Percentiles rank a stretch among this genome's conserved stretches.
These are phyloP conservation scores for Choristoneura rosaceana DNA, from an alignment of 2,888 invertebrate genomes.

Conservation along the genomic window DNA sequence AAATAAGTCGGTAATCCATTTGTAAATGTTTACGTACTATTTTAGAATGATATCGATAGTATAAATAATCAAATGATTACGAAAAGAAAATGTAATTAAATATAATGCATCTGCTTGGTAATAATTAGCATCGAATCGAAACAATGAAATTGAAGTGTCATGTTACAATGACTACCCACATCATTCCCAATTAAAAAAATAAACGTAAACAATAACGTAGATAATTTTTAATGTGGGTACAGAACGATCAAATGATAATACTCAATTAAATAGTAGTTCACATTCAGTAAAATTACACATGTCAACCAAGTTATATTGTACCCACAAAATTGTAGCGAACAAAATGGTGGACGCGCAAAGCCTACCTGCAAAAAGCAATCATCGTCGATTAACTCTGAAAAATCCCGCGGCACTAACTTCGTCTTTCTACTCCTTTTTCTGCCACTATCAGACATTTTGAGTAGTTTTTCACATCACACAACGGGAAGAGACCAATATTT, in stretches of 20 bases:
- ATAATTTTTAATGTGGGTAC: not conserved
- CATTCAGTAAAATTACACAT: constrained; percentile 22
- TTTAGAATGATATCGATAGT: not conserved
- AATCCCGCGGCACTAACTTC: constrained; percentile 55
- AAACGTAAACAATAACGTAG: not conserved
- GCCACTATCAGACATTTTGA: constrained; percentile 33
- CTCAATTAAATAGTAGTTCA: not conserved
- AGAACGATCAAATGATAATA: not conserved
- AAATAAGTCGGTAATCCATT: not conserved
- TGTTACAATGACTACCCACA: constrained; percentile 12
- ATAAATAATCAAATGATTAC: not conserved
- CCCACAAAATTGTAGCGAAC: constrained; percentile 38
- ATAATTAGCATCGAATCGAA: not conserved
- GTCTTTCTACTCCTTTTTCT: constrained; percentile 55
- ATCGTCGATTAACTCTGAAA: constrained; percentile 48
- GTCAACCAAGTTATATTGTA: constrained; percentile 36
- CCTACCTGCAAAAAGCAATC: constrained; percentile 51
- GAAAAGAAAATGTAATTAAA: too few relatives aligned
- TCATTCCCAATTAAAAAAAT: not conserved
- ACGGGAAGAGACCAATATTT: not conserved
- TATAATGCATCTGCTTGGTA: not conserved
- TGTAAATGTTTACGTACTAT: not conserved
- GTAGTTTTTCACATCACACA: constrained; percentile 16
- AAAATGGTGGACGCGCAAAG: constrained; percentile 43
- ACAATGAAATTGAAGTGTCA: not conserved